phyloP scores from a whole-genome alignment of 2,113 vertebrate species.

The Thryonomys swinderianus region DNA sequence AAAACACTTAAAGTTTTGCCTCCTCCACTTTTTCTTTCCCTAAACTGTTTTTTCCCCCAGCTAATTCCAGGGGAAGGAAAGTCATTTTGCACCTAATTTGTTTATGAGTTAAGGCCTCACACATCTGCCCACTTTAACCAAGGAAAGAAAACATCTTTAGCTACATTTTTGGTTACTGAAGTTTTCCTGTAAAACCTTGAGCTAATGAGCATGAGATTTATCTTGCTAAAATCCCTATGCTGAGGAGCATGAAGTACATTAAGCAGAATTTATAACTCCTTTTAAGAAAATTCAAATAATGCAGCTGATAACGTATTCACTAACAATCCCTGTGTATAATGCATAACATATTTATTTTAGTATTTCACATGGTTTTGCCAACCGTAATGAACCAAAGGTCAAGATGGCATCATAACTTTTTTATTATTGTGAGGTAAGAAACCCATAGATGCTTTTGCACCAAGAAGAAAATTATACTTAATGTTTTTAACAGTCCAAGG shows the following conservation, averaged over 20 bases:
- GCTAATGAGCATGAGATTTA: slow-evolving; percentile 42
- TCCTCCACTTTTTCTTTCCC: neutral
- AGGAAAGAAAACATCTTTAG: slow-evolving; percentile 32
- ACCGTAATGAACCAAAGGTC: neutral
- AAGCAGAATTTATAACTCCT: slow-evolving; percentile 11
- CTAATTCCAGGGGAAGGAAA: slow-evolving; percentile 43
- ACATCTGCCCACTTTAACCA: neutral
- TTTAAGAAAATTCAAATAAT: slow-evolving; percentile 48
- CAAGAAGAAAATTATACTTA: slow-evolving; percentile 1
- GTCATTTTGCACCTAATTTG: slow-evolving; percentile 26
- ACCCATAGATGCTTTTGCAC: neutral
- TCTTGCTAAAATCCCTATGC: neutral
- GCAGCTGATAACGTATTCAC: neutral
- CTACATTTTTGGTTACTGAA: neutral
- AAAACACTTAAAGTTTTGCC: neutral
- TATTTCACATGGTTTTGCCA: neutral
- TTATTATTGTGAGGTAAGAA: neutral
- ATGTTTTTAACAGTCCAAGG: neutral
- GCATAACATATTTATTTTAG: neutral
- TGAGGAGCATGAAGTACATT: neutral
- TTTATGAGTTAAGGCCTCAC: slow-evolving; percentile 9
- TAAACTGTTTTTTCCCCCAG: neutral
- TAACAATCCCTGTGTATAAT: neutral
- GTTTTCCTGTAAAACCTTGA: slow-evolving; percentile 34
- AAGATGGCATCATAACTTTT: neutral